Evolutionary conservation across 2,888 invertebrate genomes (phyloP).

Genomic region (Limenitis camilla): DNA sequence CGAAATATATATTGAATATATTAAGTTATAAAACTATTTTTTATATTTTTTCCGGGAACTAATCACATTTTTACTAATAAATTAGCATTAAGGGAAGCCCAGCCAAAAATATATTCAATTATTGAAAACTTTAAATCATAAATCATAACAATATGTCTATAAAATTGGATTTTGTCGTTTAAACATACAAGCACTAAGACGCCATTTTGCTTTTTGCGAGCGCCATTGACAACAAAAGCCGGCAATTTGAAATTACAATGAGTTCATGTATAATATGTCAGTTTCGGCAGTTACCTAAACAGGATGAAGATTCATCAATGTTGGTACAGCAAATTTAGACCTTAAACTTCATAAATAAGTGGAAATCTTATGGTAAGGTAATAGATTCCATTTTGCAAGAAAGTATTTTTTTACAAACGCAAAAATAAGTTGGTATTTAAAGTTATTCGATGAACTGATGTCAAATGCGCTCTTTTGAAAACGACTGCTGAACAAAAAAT

Average conservation of each 20-base stretch:
- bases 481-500: slow-evolving; percentile 54
- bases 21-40: no score
- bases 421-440: slow-evolving; percentile 21
- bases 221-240: slow-evolving; percentile 50
- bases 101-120: no score
- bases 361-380: background rate
- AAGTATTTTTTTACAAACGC: slow-evolving; percentile 5
- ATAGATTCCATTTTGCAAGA: slow-evolving; percentile 19
- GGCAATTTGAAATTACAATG: slow-evolving; percentile 66
- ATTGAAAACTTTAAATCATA: no score
- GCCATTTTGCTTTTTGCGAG: slow-evolving; percentile 43
- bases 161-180: slow-evolving; percentile 29
- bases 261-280: slow-evolving; percentile 53
- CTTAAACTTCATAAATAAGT: slow-evolving; percentile 4
- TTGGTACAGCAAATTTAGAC: slow-evolving; percentile 37
- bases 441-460: slow-evolving; percentile 59
- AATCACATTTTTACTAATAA: no score
- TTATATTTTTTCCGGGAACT: no score
- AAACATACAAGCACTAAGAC: slow-evolving; percentile 49
- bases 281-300: slow-evolving; percentile 56
- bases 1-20: no score
- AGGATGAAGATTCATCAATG: slow-evolving; percentile 63
- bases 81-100: no score
- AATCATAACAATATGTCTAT: no score
- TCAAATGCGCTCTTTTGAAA: slow-evolving; percentile 52